Evolutionary conservation across 2,888 invertebrate genomes (phyloP).

Genomic region (Drosophila cognata): DNA sequence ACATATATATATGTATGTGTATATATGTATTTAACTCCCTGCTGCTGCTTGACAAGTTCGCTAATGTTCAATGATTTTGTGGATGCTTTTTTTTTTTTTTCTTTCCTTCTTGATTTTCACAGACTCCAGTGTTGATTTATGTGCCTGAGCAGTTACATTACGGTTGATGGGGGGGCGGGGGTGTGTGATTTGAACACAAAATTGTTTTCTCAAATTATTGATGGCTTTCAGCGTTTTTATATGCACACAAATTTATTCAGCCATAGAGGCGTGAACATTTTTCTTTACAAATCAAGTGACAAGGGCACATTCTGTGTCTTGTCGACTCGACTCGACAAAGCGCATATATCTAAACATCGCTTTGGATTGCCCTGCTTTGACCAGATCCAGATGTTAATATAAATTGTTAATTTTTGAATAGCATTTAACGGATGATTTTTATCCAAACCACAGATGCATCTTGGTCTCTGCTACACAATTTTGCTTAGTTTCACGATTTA

Average conservation of each 20-base stretch:
- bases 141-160: slow-evolving; percentile 13
- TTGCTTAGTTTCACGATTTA: not conserved
- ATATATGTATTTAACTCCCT: slow-evolving; percentile 1
- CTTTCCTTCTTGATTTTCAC: slow-evolving; percentile 6
- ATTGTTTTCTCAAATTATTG: slow-evolving; percentile 50
- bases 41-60: slow-evolving; percentile 34
- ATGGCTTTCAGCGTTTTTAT: slow-evolving; percentile 29
- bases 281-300: slow-evolving; percentile 46
- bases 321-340: not conserved
- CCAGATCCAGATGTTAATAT: not conserved
- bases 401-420: not conserved
- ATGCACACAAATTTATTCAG: slow-evolving; percentile 73
- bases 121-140: slow-evolving; percentile 17
- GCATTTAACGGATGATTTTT: not conserved
- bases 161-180: slow-evolving; percentile 15
- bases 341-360: slow-evolving; percentile 62
- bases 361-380: slow-evolving; percentile 7
- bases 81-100: slow-evolving; percentile 61
- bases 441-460: not conserved
- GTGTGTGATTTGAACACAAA: slow-evolving; percentile 46
- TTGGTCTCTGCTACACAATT: not conserved
- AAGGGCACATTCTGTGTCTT: slow-evolving; percentile 10
- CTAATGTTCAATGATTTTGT: slow-evolving; percentile 66
- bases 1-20: not conserved
- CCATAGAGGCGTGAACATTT: slow-evolving; percentile 74